These are phyloP conservation scores for Sialis lutaria DNA, from an alignment of 2,888 invertebrate genomes.

Conservation along the genomic window DNA sequence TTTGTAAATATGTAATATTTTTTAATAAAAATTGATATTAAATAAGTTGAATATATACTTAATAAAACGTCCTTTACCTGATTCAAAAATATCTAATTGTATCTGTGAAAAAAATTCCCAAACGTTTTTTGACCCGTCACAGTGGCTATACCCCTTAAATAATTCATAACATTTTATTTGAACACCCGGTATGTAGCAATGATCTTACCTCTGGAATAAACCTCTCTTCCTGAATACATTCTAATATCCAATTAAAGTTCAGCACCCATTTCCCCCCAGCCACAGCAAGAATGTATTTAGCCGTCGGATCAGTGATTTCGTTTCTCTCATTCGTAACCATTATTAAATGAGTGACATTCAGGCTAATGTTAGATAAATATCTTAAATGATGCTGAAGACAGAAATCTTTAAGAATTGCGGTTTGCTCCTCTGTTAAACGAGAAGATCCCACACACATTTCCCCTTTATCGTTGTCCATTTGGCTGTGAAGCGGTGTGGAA, in stretches of 20 bases:
- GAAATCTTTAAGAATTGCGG: neutral
- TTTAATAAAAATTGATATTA: no score
- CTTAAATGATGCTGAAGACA: neutral
- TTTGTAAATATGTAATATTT: no score
- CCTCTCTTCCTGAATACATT: neutral
- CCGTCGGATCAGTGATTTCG: neutral
- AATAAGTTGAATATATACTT: no score
- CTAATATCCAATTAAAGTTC: neutral
- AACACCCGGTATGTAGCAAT: no score
- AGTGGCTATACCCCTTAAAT: no score
- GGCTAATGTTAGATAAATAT: neutral
- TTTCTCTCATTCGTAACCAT: neutral
- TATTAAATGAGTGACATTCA: neutral
- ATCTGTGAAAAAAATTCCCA: no score
- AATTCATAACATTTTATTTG: no score
- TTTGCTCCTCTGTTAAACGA: neutral
- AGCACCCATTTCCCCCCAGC: neutral
- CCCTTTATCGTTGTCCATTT: neutral
- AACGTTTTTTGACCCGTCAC: no score
- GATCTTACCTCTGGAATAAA: neutral
- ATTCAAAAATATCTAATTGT: no score
- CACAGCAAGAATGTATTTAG: slow-evolving; percentile 1
- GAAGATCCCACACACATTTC: neutral
- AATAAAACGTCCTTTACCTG: no score
- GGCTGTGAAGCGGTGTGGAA: neutral